These are phyloP conservation scores for Ctenicera cuprea DNA, from an alignment of 2,888 invertebrate species.

Conservation along the genomic window DNA sequence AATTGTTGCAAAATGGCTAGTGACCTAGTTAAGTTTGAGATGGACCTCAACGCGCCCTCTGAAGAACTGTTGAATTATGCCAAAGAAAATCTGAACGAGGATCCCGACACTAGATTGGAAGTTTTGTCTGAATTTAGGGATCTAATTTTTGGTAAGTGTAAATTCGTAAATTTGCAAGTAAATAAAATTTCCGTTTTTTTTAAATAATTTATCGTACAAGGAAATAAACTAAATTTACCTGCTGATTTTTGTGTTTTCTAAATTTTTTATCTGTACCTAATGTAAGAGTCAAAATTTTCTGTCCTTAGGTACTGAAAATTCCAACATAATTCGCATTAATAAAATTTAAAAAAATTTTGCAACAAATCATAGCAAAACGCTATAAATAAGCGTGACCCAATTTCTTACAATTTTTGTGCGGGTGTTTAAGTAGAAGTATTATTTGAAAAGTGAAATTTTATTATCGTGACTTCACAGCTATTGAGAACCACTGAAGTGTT, in stretches of 20 bases:
- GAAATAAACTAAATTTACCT: too few relatives aligned
- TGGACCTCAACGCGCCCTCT: slow-evolving; percentile 81
- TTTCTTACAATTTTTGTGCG: neutral
- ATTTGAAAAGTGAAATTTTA: slow-evolving; percentile 9
- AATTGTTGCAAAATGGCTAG: slow-evolving; percentile 55
- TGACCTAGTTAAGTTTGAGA: slow-evolving; percentile 72
- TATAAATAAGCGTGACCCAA: neutral
- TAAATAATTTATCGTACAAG: too few relatives aligned
- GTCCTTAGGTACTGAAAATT: too few relatives aligned
- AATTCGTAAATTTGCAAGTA: too few relatives aligned
- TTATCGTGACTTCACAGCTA: neutral
- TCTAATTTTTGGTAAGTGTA: slow-evolving; percentile 81
- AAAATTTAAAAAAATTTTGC: too few relatives aligned
- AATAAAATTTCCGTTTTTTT: too few relatives aligned
- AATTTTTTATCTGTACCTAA: too few relatives aligned
- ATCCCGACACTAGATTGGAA: slow-evolving; percentile 80
- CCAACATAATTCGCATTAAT: too few relatives aligned
- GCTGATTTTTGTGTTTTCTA: too few relatives aligned
- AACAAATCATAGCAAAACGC: too few relatives aligned
- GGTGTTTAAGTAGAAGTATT: neutral
- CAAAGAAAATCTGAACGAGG: slow-evolving; percentile 80
- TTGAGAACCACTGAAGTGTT: neutral
- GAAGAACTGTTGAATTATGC: slow-evolving; percentile 82
- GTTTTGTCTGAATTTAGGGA: slow-evolving; percentile 83
- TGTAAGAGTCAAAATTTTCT: too few relatives aligned